Base-by-base conservation (phyloP, 2,113 vertebrate genomes). In the Mormoops blainvillei region DNA sequence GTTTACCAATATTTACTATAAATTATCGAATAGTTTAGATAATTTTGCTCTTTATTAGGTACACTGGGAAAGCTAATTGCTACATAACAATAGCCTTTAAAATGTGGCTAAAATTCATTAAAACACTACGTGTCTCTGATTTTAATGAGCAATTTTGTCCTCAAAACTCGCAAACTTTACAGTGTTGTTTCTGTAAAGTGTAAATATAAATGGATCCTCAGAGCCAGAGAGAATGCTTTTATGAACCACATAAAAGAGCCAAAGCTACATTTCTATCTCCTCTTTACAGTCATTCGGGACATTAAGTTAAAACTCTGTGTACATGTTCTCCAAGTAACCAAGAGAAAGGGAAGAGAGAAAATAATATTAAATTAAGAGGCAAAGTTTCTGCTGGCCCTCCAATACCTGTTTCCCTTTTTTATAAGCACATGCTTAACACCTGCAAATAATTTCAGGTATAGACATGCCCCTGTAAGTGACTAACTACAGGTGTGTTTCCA, bases 81-180 rank as follows among this genome's bases (percentile, higher is more conserved):
- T 94, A 96, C 82, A 41, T 85, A 97, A 98, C 90, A 97, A 98
- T 86, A 96, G 96, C 94, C 1, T 98, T 95, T 43, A 90, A 98
- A 97, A 71, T 76, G 78, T 83, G 63, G 52, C 74, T 97, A 91
- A 95, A 96, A 73, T 91, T 73, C 86, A 87, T 97, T 97, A 98
- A 98, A 97, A 96, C 94, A 78, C 96, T 89, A 73, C 93, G 45
- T 5, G 71, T 95, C 92, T 88, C 45, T 85, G 91, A 97, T 98
- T 97, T 98, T 98, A 97, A 98, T 97, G 95, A 97, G 96, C 71
- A 97, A 96, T 92, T 96, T 87, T 73, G 68, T 93, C 74, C 83
- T 97, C 89, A 78, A 97, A 97, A 96, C 22, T 76, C 88, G 95
- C 91, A 87, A 93, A 86, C 50, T 92, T 89, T 48, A 94, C 10